phyloP scores from a whole-genome alignment of 2,797 vertebrate species.

The Saguinus oedipus region DNA sequence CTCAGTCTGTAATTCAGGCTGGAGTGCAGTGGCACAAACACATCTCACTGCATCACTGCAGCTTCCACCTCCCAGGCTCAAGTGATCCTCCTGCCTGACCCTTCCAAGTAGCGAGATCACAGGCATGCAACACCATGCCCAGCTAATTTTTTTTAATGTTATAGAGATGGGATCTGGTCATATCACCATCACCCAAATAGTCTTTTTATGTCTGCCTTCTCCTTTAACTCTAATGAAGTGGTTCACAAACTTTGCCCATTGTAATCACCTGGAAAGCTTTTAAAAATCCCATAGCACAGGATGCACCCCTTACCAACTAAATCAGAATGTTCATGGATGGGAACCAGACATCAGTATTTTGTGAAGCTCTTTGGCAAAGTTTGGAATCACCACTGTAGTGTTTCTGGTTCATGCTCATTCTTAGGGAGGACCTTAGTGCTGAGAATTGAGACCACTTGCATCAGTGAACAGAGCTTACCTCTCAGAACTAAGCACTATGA shows the following conservation, averaged over 20 bases:
- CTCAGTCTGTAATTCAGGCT: not conserved
- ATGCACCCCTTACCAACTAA: not conserved
- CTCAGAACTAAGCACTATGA: not conserved
- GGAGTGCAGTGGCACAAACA: not conserved
- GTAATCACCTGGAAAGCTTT: not conserved
- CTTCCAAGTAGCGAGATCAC: not conserved
- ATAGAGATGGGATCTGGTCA: not conserved
- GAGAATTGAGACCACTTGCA: not conserved
- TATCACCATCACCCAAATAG: not conserved
- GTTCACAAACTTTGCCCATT: not conserved
- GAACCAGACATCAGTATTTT: not conserved
- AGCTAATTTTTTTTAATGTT: not conserved
- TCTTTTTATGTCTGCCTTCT: not conserved
- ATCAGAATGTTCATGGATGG: not conserved
- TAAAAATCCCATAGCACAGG: not conserved
- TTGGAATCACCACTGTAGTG: not conserved
- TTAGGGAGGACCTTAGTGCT: not conserved
- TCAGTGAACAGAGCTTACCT: not conserved
- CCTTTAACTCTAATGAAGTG: conserved; percentile 18
- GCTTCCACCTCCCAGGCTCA: not conserved
- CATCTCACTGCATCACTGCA: not conserved
- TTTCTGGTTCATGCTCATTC: not conserved
- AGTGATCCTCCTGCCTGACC: not conserved
- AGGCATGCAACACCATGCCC: not conserved
- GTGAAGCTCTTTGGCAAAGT: not conserved